Evolutionary conservation across 2,113 vertebrate genomes (phyloP).

Genomic region (Bungarus multicinctus): DNA sequence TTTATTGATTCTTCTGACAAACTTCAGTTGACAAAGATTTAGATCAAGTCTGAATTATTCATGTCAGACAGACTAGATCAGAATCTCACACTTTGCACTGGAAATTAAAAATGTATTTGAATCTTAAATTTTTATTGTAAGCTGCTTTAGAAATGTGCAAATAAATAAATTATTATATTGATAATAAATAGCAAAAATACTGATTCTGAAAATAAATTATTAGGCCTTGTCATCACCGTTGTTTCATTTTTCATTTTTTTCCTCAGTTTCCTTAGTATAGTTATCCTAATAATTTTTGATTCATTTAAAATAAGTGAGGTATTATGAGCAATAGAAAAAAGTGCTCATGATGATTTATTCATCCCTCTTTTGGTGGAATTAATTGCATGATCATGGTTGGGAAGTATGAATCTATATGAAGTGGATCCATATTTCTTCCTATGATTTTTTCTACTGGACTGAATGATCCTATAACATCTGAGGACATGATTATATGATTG

Average conservation of each 20-base stretch:
- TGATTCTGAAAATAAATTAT: not conserved
- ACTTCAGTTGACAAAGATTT: not conserved
- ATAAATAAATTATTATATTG: not conserved
- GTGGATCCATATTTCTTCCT: not conserved
- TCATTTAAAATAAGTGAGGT: not conserved
- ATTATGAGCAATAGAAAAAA: not conserved
- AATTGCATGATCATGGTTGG: not conserved
- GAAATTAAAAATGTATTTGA: not conserved
- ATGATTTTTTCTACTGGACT: not conserved
- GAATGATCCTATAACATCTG: not conserved
- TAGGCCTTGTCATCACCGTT: not conserved
- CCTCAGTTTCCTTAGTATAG: not conserved
- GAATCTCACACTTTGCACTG: not conserved
- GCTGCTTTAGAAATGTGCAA: not conserved
- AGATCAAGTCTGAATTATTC: not conserved
- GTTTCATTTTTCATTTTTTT: not conserved
- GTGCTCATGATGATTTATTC: not conserved
- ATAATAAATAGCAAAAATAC: not conserved
- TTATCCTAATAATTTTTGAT: not conserved
- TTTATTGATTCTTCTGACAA: not conserved
- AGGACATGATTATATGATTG: not conserved
- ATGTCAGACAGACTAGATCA: not conserved
- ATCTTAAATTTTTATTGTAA: not conserved
- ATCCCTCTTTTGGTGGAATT: not conserved
- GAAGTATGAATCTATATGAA: not conserved